Conservation (phyloP, 2,113 vertebrate species). For the Corvus moneduloides region DNA sequence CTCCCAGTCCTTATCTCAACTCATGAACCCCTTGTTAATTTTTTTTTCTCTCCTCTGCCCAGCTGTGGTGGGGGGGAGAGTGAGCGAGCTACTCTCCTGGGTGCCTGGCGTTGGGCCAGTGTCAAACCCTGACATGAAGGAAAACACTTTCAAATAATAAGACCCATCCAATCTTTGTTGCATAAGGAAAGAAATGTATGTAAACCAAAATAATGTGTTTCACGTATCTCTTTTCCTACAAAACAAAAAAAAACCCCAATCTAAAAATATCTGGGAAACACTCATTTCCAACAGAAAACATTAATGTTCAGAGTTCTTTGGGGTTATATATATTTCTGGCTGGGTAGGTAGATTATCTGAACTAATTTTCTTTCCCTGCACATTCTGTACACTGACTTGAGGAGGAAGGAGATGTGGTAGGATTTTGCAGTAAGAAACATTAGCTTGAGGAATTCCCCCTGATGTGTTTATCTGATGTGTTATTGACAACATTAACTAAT, state of each 20-base stretch:
- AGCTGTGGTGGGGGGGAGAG: neutral
- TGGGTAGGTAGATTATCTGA: neutral
- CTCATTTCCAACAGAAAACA: neutral
- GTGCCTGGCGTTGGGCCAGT: neutral
- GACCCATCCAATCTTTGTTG: neutral
- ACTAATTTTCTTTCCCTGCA: neutral
- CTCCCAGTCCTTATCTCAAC: neutral
- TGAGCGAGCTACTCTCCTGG: accelerated
- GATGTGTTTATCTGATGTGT: neutral
- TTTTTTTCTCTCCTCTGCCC: neutral
- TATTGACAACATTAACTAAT: neutral
- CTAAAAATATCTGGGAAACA: neutral
- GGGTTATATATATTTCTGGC: neutral
- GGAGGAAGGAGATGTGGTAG: neutral
- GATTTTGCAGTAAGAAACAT: neutral
- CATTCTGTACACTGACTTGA: neutral
- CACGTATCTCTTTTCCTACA: neutral
- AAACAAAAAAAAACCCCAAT: neutral
- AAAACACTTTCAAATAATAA: neutral
- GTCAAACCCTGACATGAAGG: neutral
- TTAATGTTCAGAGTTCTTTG: neutral
- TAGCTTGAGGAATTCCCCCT: neutral
- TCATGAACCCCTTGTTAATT: neutral
- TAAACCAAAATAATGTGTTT: neutral
- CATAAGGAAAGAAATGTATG: neutral